phyloP scores from a whole-genome alignment of 2,888 invertebrate genomes.

The Thumatha senex region DNA sequence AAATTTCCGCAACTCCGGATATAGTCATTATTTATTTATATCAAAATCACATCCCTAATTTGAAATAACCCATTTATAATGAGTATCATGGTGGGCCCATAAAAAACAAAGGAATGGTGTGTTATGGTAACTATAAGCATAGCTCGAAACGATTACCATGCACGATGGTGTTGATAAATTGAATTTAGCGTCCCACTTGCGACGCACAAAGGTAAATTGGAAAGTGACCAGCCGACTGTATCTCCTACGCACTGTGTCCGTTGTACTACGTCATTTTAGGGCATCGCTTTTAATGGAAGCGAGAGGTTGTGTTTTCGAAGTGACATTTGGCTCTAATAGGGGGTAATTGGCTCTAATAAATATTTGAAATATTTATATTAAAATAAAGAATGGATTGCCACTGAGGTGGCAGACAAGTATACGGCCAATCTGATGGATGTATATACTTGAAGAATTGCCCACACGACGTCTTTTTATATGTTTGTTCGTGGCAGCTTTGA shows the following conservation, averaged over 20 bases:
- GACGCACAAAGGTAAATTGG: constrained; percentile 48
- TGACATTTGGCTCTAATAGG: no score
- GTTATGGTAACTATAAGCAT: constrained; percentile 15
- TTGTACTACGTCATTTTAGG: constrained; percentile 3
- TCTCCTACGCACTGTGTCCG: constrained; percentile 43
- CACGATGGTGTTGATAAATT: constrained; percentile 52
- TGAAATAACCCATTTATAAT: not conserved
- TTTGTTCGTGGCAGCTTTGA: no score
- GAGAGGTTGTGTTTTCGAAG: no score
- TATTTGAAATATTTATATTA: no score
- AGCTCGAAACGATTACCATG: constrained; percentile 33
- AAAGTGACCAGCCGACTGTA: constrained; percentile 60
- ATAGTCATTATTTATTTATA: no score
- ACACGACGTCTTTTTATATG: no score
- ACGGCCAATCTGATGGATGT: no score
- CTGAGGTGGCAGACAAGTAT: no score
- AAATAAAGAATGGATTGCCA: no score
- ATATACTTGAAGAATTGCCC: no score
- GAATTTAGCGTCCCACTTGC: constrained; percentile 53
- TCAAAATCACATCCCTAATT: not conserved
- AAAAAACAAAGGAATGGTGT: not conserved
- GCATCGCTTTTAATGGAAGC: not conserved
- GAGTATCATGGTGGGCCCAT: not conserved
- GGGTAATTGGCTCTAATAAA: no score
- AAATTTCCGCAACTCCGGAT: no score